Conservation (phyloP, 1,140 invertebrate species). For the Drosophila repletoides region DNA sequence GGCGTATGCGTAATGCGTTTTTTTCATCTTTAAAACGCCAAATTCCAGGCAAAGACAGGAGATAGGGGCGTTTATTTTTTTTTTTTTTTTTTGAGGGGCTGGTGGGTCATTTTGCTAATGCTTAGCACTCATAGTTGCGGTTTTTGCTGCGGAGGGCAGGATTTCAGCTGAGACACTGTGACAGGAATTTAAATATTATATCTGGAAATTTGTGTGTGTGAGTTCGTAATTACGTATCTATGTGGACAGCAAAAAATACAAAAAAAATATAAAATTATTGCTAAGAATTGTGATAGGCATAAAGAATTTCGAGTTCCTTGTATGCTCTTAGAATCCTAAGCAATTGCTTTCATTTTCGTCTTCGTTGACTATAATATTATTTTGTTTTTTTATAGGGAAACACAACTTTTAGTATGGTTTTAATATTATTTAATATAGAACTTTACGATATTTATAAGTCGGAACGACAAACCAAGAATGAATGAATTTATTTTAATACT, state of each 20-base stretch:
- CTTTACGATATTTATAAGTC: too few species aligned
- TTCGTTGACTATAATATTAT: too few species aligned
- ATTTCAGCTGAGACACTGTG: slow-evolving; percentile 11
- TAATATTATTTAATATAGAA: too few species aligned
- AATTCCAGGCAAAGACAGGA: too few species aligned
- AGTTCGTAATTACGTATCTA: background rate
- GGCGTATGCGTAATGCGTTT: slow-evolving; percentile 74
- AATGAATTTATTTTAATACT: too few species aligned
- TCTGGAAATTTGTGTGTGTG: background rate
- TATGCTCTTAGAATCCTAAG: background rate
- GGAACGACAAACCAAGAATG: too few species aligned
- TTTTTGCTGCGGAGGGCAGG: slow-evolving; percentile 10
- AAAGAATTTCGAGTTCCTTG: too few species aligned
- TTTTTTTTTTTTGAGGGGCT: background rate
- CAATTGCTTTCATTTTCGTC: background rate
- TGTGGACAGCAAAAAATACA: background rate
- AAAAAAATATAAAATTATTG: background rate
- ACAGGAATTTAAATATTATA: slow-evolving; percentile 33
- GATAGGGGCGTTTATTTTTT: background rate
- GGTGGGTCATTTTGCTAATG: slow-evolving; percentile 18
- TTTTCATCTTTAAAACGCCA: slow-evolving; percentile 46
- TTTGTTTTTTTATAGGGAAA: too few species aligned
- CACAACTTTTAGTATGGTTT: too few species aligned
- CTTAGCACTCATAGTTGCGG: slow-evolving; percentile 26
- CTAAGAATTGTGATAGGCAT: background rate